These are phyloP conservation scores for Epizoanthus stellaris DNA, from an alignment of 92 coral and sea anemone species.

Conservation along the genomic window DNA sequence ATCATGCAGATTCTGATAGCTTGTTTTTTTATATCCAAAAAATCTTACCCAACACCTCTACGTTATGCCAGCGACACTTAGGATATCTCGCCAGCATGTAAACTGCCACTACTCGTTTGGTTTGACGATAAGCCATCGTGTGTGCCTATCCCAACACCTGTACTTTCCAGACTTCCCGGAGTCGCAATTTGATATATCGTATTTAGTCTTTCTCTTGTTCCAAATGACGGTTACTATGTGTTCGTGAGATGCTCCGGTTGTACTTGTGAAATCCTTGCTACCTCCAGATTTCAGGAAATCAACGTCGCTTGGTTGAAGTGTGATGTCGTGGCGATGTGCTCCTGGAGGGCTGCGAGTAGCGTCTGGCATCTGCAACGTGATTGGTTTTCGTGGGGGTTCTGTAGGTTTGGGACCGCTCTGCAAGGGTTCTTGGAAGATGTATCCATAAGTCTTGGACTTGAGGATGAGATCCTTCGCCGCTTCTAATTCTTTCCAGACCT, in stretches of 20 bases:
- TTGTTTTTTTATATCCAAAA: too few relatives aligned
- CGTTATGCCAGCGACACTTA: too few relatives aligned
- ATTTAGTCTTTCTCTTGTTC: not conserved
- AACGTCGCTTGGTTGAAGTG: not conserved
- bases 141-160: slow-evolving; percentile 9
- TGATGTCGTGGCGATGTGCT: slow-evolving; percentile 16
- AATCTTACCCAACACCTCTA: too few relatives aligned
- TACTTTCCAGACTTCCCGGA: not conserved
- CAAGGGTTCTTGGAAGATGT: slow-evolving; percentile 41
- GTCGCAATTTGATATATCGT: not conserved
- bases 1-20: too few relatives aligned
- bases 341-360: not conserved
- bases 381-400: not conserved
- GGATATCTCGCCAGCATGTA: too few relatives aligned
- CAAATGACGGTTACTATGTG: slow-evolving; percentile 21
- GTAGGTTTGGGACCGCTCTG: slow-evolving; percentile 44
- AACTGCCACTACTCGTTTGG: not conserved
- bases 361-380: not conserved
- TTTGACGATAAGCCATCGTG: not conserved
- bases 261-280: not conserved
- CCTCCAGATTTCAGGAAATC: slow-evolving; percentile 12
- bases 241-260: slow-evolving; percentile 11
- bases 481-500: slow-evolving; percentile 45
- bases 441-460: slow-evolving; percentile 45
- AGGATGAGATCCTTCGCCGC: slow-evolving; percentile 47